phyloP scores from a whole-genome alignment of 2,797 vertebrate species.

The Selene dorsalis region DNA sequence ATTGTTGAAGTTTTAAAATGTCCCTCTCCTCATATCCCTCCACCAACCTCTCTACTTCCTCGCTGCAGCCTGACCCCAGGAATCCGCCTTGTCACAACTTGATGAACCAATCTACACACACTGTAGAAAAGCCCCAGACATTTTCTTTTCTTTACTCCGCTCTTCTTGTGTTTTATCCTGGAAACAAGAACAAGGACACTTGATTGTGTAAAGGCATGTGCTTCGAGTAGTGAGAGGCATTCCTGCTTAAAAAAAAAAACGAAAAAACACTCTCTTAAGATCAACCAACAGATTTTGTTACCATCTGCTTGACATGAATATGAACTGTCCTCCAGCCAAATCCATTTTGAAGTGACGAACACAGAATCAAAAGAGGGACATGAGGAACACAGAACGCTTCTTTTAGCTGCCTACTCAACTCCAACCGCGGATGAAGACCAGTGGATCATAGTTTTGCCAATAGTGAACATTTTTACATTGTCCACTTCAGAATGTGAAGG shows the following conservation, averaged over 20 bases:
- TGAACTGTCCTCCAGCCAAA: conserved; percentile 35
- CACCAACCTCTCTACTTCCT: conserved; percentile 44
- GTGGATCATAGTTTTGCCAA: conserved; percentile 54
- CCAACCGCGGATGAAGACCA: conserved; percentile 39
- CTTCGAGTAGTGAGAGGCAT: conserved; percentile 44
- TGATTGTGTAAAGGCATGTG: conserved; percentile 73
- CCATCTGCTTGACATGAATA: conserved; percentile 58
- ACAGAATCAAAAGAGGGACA: conserved; percentile 30
- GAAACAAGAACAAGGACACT: conserved; percentile 64
- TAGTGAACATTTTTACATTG: conserved; percentile 64
- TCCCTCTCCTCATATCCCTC: conserved; percentile 11
- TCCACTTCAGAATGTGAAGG: conserved; percentile 61
- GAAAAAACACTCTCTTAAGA: conserved; percentile 48
- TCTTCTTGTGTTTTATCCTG: conserved; percentile 51
- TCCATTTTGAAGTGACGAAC: conserved; percentile 42
- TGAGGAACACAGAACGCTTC: conserved; percentile 29
- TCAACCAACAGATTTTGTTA: conserved; percentile 49
- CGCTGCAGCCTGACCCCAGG: conserved; percentile 55
- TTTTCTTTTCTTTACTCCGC: conserved; percentile 1
- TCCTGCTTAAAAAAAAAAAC: conserved; percentile 12
- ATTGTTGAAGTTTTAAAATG: conserved; percentile 65
- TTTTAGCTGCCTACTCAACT: conserved; percentile 36
- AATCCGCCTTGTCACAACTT: conserved; percentile 62
- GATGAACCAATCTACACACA: conserved; percentile 56
- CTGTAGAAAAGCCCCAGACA: conserved; percentile 41